Percentiles rank a stretch among this genome's conserved stretches.
Conservation (phyloP, 2,113 vertebrate species). For the Columbina picui region DNA sequence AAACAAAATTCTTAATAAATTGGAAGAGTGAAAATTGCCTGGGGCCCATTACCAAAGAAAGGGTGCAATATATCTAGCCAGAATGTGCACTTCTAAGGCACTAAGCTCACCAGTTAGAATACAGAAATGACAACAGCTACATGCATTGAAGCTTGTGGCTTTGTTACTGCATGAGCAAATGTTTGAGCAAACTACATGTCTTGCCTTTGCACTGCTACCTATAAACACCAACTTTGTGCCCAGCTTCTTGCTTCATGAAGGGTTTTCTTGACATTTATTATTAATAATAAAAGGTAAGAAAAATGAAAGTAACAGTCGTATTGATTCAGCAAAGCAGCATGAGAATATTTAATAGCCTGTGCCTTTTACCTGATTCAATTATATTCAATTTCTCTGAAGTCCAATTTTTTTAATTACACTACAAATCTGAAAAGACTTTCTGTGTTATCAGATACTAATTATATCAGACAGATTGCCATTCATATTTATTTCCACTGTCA, state of each 20-base stretch:
- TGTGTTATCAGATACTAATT: slow-evolving; percentile 20
- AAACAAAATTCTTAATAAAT: slow-evolving; percentile 48
- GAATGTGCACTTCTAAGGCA: neutral
- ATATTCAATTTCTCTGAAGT: slow-evolving; percentile 35
- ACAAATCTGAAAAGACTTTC: slow-evolving; percentile 30
- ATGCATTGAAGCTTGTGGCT: neutral
- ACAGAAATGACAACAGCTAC: slow-evolving; percentile 21
- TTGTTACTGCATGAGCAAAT: neutral
- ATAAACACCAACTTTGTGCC: slow-evolving; percentile 29
- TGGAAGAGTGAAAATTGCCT: neutral
- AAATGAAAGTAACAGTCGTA: slow-evolving; percentile 53
- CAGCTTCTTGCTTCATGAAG: slow-evolving; percentile 15
- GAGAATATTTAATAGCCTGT: slow-evolving; percentile 41
- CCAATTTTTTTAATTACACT: slow-evolving; percentile 27
- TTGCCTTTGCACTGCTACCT: slow-evolving; percentile 3
- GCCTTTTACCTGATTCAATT: slow-evolving; percentile 36
- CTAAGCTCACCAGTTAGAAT: slow-evolving; percentile 39
- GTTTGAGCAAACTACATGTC: neutral
- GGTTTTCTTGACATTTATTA: slow-evolving; percentile 63
- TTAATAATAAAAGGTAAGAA: slow-evolving; percentile 62
- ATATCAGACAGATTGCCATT: slow-evolving; percentile 11
- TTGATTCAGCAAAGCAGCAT: slow-evolving; percentile 59
- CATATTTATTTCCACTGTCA: slow-evolving; percentile 43
- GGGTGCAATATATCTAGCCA: neutral
- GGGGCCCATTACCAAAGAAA: slow-evolving; percentile 10